Conservation (phyloP, 2,113 vertebrate genomes). For the Rhagologus leucostigma region DNA sequence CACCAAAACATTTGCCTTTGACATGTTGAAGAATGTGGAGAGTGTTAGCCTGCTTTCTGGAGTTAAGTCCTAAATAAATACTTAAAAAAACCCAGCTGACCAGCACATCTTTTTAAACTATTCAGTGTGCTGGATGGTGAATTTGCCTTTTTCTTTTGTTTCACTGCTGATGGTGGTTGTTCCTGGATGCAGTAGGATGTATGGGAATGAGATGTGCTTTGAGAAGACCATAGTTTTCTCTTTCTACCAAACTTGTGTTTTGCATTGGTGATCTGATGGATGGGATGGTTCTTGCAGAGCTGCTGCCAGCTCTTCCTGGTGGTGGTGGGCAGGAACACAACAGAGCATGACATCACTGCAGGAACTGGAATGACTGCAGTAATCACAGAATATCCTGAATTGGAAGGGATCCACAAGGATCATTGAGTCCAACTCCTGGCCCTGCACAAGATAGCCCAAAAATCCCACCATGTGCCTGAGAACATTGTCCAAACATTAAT, state of each 20-base stretch:
- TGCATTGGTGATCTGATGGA: background rate
- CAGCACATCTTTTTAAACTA: background rate
- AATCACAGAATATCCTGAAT: background rate
- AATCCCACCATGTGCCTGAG: background rate
- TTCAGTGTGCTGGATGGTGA: background rate
- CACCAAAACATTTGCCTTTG: background rate
- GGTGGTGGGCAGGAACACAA: background rate
- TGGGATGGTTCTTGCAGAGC: background rate
- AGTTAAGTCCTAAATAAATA: background rate
- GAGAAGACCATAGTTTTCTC: background rate
- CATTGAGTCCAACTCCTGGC: background rate
- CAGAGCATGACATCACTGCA: background rate
- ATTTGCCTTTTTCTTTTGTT: background rate
- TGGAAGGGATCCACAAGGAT: background rate
- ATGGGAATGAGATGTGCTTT: background rate
- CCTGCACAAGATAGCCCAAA: background rate
- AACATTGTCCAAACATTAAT: background rate
- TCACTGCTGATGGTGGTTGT: background rate
- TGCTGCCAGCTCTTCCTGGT: background rate
- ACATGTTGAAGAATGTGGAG: background rate
- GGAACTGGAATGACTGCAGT: background rate
- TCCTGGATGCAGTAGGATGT: background rate
- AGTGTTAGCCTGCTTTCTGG: background rate
- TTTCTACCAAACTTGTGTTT: background rate
- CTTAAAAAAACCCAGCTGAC: background rate